phyloP scores from a whole-genome alignment of 2,113 vertebrate genomes.

The Psittacula cyanocephala region DNA sequence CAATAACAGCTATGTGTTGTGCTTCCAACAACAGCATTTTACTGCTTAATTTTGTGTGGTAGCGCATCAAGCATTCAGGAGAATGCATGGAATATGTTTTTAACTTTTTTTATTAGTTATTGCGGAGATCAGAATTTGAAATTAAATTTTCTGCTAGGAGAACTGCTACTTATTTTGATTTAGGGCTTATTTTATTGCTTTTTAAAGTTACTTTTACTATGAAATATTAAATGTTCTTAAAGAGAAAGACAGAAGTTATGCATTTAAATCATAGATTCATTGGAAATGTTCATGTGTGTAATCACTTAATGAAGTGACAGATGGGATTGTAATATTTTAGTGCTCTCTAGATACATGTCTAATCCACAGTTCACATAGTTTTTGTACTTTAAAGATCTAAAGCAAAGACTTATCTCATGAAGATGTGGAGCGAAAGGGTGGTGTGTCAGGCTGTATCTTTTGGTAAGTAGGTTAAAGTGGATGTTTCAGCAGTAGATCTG shows the following conservation, averaged over 20 bases:
- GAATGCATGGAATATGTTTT: background rate
- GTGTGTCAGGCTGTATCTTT: background rate
- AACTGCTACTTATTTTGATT: background rate
- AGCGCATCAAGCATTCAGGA: background rate
- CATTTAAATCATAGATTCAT: background rate
- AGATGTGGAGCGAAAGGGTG: background rate
- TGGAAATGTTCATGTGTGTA: background rate
- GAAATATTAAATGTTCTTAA: background rate
- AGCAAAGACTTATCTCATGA: background rate
- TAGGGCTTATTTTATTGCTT: background rate
- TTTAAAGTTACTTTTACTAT: background rate
- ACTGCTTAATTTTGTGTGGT: background rate
- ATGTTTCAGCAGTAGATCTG: background rate
- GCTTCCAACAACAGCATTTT: background rate
- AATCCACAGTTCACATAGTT: background rate
- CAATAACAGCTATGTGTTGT: background rate
- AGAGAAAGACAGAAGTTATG: background rate
- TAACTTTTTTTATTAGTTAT: background rate
- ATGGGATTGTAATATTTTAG: background rate
- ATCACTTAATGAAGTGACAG: background rate
- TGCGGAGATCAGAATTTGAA: background rate
- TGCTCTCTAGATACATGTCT: background rate
- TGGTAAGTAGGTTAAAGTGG: conserved; percentile 49
- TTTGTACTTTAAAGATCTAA: conserved; percentile 17
- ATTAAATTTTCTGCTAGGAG: background rate